These are phyloP conservation scores for Phylloscopus trochiloides DNA, from an alignment of 2,113 vertebrate genomes.

Conservation along the genomic window DNA sequence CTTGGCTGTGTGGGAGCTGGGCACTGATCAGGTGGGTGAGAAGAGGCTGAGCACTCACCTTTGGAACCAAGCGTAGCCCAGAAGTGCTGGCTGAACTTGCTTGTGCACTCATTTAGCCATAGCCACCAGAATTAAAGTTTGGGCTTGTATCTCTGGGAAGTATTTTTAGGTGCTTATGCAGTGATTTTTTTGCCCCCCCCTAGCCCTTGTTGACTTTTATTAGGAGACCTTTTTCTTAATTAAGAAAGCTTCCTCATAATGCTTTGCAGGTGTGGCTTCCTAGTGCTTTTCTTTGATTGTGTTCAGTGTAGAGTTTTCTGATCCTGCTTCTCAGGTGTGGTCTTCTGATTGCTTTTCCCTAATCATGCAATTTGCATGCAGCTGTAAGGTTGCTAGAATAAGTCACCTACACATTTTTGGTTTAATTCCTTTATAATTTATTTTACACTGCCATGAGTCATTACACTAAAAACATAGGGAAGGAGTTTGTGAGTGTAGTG, in stretches of 20 bases:
- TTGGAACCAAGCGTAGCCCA: not conserved
- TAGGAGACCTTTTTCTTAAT: not conserved
- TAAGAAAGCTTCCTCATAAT: not conserved
- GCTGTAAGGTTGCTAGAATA: not conserved
- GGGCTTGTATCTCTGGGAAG: not conserved
- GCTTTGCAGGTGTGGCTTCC: not conserved
- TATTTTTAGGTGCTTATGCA: not conserved
- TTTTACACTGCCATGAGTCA: not conserved
- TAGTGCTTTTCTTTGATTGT: not conserved
- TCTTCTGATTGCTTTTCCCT: not conserved
- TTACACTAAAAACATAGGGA: not conserved
- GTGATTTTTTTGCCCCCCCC: not conserved
- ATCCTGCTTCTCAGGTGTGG: not conserved
- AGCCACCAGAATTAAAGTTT: not conserved
- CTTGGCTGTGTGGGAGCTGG: not conserved
- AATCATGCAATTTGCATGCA: not conserved
- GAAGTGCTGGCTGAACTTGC: not conserved
- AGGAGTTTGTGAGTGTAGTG: not conserved
- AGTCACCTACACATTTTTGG: not conserved
- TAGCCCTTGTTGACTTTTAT: not conserved
- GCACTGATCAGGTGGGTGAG: not conserved
- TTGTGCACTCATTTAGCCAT: not conserved
- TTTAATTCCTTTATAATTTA: not conserved
- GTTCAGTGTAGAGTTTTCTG: not conserved
- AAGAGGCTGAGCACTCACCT: not conserved